A percentile compares a stretch with the other conserved stretches of the same genome.
Conservation (phyloP, 2,797 vertebrate genomes). For the Protonibea diacanthus region DNA sequence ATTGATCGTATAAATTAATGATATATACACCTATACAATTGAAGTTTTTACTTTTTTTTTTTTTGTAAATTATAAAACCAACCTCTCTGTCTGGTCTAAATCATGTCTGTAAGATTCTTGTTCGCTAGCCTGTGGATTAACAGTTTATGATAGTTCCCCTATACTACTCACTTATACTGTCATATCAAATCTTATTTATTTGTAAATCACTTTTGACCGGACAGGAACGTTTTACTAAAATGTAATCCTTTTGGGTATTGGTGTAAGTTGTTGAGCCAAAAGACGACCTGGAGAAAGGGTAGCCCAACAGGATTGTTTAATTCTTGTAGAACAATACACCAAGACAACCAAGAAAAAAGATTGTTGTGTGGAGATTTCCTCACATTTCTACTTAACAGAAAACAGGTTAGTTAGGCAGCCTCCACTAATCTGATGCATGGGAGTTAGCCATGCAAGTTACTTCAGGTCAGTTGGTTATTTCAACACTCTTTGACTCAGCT, state of each 20-base stretch:
- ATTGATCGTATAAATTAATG: constrained; percentile 11
- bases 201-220: constrained; percentile 21
- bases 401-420: too few relatives aligned
- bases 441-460: too few relatives aligned
- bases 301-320: too few relatives aligned
- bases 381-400: too few relatives aligned
- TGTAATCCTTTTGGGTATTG: background rate
- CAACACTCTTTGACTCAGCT: too few relatives aligned
- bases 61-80: background rate
- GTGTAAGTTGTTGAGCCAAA: too few relatives aligned
- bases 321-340: too few relatives aligned
- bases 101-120: constrained; percentile 2
- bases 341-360: too few relatives aligned
- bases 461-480: background rate
- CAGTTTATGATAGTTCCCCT: constrained; percentile 28
- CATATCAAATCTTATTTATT: constrained; percentile 10
- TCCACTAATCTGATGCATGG: too few relatives aligned
- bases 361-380: too few relatives aligned
- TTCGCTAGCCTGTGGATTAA: constrained; percentile 16
- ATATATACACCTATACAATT: background rate
- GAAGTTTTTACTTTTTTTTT: background rate
- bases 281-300: too few relatives aligned
- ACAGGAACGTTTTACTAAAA: background rate
- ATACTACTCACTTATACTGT: constrained; percentile 5
- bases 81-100: background rate